phyloP scores from a whole-genome alignment of 92 coral and sea anemone genomes.

The Phymanthus crucifer region DNA sequence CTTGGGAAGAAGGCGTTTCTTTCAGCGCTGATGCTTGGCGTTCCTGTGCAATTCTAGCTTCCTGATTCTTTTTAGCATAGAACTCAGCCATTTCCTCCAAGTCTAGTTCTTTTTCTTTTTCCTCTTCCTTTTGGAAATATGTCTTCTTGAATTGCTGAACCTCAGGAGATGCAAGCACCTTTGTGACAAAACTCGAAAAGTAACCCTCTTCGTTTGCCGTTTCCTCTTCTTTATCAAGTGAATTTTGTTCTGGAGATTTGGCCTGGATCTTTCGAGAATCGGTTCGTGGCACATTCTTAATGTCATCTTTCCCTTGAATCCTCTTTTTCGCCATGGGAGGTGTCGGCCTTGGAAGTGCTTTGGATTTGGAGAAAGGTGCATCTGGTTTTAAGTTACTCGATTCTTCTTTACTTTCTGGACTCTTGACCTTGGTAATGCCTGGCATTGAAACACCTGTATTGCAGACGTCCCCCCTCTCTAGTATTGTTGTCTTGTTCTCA shows the following conservation, averaged over 20 bases:
- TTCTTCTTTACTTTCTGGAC: background rate
- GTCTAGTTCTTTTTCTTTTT: slow-evolving; percentile 7
- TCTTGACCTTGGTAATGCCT: background rate
- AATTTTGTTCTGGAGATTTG: slow-evolving; percentile 9
- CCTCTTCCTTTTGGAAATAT: background rate
- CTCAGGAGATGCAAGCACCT: slow-evolving; percentile 3
- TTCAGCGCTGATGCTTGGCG: background rate
- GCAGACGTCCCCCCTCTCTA: background rate
- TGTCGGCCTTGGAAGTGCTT: background rate
- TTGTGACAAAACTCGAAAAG: background rate
- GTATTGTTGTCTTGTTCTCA: background rate
- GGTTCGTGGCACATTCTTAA: background rate
- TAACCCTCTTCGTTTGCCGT: background rate
- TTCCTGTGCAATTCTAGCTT: slow-evolving; percentile 15
- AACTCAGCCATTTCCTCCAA: slow-evolving; percentile 27
- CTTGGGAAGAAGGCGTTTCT: background rate
- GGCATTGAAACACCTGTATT: background rate
- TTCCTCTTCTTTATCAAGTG: background rate
- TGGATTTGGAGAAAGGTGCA: background rate
- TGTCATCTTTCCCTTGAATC: background rate
- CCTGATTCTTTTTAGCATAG: slow-evolving; percentile 25
- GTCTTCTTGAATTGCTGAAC: slow-evolving; percentile 1
- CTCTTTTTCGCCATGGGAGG: background rate
- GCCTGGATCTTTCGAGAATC: background rate
- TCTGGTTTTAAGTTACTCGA: background rate